Percentiles rank a stretch among this genome's conserved stretches.
Conservation (phyloP, 1,140 invertebrate species). For the Trissolcus basalis region DNA sequence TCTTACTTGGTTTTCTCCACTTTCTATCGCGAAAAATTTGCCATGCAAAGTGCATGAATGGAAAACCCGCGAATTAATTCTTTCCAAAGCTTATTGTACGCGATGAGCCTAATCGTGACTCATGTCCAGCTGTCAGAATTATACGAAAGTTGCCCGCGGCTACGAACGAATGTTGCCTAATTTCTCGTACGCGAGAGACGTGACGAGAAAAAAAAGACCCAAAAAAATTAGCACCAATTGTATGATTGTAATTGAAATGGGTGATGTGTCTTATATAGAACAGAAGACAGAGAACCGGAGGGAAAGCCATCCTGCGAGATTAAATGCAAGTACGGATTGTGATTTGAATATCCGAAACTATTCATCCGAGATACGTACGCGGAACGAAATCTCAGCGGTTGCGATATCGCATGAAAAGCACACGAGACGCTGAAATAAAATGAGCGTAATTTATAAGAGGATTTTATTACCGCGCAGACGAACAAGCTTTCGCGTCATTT, state of each 20-base stretch:
- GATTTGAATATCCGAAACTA: slow-evolving; percentile 19
- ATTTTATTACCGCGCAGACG: slow-evolving; percentile 24
- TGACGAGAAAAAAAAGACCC: slow-evolving; percentile 12
- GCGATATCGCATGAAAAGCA: slow-evolving; percentile 3
- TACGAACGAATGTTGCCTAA: slow-evolving; percentile 55
- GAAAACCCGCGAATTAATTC: slow-evolving; percentile 53
- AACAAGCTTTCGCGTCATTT: slow-evolving; percentile 29
- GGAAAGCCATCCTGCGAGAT: no score
- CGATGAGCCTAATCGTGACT: slow-evolving; percentile 43
- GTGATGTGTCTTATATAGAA: slow-evolving; percentile 27
- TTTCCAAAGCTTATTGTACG: slow-evolving; percentile 49
- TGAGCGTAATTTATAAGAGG: slow-evolving; percentile 24
- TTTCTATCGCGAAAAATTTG: slow-evolving; percentile 45
- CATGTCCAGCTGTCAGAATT: slow-evolving; percentile 54
- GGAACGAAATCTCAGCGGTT: slow-evolving; percentile 10
- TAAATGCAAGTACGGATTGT: not conserved
- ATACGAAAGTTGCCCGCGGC: slow-evolving; percentile 43
- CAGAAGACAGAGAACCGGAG: no score
- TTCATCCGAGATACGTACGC: slow-evolving; percentile 6
- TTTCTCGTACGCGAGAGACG: slow-evolving; percentile 30
- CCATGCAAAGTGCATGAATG: slow-evolving; percentile 49
- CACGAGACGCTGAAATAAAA: slow-evolving; percentile 4
- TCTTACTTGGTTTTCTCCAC: slow-evolving; percentile 19
- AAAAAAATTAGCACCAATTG: slow-evolving; percentile 23
- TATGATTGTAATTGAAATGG: slow-evolving; percentile 41